Conservation (phyloP, 2,113 vertebrate genomes). For the Pseudorasbora parva region DNA sequence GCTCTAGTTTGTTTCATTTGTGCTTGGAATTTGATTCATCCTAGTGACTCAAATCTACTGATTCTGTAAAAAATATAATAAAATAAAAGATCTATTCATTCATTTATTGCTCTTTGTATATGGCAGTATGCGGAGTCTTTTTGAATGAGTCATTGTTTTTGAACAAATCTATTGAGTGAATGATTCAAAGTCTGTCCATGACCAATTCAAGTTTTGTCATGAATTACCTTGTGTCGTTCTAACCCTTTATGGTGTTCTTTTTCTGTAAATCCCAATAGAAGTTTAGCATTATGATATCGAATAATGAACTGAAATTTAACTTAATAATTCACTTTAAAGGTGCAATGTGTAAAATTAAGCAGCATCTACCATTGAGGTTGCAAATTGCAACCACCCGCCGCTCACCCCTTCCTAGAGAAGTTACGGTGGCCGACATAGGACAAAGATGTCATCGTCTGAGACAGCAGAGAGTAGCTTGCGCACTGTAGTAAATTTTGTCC, state of each 20-base stretch:
- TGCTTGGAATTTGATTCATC: not conserved
- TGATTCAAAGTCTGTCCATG: too few relatives aligned
- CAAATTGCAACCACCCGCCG: too few relatives aligned
- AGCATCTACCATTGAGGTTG: too few relatives aligned
- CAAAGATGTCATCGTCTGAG: too few relatives aligned
- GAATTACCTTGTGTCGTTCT: not conserved
- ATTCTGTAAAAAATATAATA: not conserved
- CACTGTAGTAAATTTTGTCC: too few relatives aligned
- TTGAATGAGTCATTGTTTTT: not conserved
- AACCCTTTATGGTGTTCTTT: not conserved
- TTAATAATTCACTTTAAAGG: not conserved
- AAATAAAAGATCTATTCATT: too few relatives aligned
- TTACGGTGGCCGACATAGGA: too few relatives aligned
- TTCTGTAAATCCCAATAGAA: constrained; percentile 17
- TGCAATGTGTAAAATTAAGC: too few relatives aligned
- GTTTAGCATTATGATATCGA: not conserved
- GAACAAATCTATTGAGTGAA: not conserved
- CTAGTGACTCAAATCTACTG: not conserved
- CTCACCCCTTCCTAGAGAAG: too few relatives aligned
- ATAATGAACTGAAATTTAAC: not conserved
- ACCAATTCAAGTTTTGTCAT: not conserved
- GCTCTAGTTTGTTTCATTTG: constrained; percentile 19
- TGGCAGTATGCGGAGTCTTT: not conserved
- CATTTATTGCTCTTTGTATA: not conserved
- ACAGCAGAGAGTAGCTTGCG: too few relatives aligned